Evolutionary conservation across 2,797 vertebrate species (phyloP).

Genomic region (Epinephelus coioides): DNA sequence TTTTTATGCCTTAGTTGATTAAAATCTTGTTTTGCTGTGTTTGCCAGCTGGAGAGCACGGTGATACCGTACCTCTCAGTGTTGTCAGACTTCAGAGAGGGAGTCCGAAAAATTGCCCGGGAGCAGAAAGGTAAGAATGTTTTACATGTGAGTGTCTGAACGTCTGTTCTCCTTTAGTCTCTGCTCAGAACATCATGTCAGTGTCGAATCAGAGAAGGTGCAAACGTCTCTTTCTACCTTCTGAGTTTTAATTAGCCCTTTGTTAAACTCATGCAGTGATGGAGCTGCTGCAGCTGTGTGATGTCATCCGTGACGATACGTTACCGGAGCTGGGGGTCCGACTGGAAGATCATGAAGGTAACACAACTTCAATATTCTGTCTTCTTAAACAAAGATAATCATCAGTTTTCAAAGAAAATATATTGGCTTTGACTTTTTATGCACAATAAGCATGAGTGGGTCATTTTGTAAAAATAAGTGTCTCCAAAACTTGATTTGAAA

Average conservation of each 20-base stretch:
- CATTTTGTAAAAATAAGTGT: neutral
- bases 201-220: neutral
- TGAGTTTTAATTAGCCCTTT: neutral
- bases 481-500: neutral
- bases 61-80: slow-evolving; percentile 94
- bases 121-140: slow-evolving; percentile 89
- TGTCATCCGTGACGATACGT: slow-evolving; percentile 89
- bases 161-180: neutral
- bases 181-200: neutral
- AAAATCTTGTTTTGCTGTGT: slow-evolving; percentile 10
- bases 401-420: neutral
- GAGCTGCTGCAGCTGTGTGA: slow-evolving; percentile 93
- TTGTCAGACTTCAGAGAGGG: slow-evolving; percentile 94
- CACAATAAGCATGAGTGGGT: neutral
- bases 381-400: neutral
- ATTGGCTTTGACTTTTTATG: neutral
- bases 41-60: slow-evolving; percentile 91
- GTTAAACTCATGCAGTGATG: slow-evolving; percentile 80
- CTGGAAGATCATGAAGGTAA: slow-evolving; percentile 98
- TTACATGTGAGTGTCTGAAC: neutral
- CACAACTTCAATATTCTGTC: neutral
- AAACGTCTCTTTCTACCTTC: neutral
- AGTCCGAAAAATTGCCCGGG: slow-evolving; percentile 92
- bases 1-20: too few relatives aligned
- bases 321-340: slow-evolving; percentile 95